Percentiles rank a stretch among this genome's conserved stretches.
These are phyloP conservation scores for Pristionchus mayeri DNA, from an alignment of 2,888 invertebrate species.

Conservation along the genomic window DNA sequence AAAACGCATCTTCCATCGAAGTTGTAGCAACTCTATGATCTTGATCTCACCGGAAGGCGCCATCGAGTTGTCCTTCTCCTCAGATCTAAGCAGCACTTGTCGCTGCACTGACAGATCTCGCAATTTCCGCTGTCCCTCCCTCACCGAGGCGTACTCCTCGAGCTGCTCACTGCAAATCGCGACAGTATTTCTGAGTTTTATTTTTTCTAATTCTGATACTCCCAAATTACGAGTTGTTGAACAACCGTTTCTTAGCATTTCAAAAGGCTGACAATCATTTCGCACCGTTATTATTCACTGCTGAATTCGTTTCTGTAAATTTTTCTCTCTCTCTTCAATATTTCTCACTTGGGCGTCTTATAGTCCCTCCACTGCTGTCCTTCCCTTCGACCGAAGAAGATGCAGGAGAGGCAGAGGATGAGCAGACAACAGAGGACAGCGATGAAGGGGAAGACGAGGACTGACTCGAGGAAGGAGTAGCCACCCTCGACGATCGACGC, in stretches of 20 bases:
- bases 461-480: constrained; percentile 67
- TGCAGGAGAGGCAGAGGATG: constrained; percentile 67
- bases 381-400: constrained; percentile 76
- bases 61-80: constrained; percentile 52
- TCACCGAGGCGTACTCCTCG: constrained; percentile 73
- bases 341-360: constrained; percentile 74
- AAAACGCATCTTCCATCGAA: too few relatives aligned
- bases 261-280: too few relatives aligned
- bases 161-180: constrained; percentile 70
- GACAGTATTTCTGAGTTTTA: too few relatives aligned
- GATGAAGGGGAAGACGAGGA: constrained; percentile 66
- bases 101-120: constrained; percentile 74
- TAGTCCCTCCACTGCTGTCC: constrained; percentile 76
- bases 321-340: neutral
- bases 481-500: constrained; percentile 22
- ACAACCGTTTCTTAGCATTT: too few relatives aligned
- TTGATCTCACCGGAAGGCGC: constrained; percentile 42
- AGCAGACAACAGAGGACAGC: constrained; percentile 71
- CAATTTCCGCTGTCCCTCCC: constrained; percentile 74
- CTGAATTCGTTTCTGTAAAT: neutral
- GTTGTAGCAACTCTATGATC: too few relatives aligned
- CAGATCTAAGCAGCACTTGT: constrained; percentile 72
- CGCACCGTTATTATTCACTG: neutral
- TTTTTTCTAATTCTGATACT: too few relatives aligned
- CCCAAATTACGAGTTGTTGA: too few relatives aligned